A percentile compares a stretch with the other conserved stretches of the same genome.
Evolutionary conservation across 2,888 invertebrate genomes (phyloP).

Genomic region (Pammene aurita): DNA sequence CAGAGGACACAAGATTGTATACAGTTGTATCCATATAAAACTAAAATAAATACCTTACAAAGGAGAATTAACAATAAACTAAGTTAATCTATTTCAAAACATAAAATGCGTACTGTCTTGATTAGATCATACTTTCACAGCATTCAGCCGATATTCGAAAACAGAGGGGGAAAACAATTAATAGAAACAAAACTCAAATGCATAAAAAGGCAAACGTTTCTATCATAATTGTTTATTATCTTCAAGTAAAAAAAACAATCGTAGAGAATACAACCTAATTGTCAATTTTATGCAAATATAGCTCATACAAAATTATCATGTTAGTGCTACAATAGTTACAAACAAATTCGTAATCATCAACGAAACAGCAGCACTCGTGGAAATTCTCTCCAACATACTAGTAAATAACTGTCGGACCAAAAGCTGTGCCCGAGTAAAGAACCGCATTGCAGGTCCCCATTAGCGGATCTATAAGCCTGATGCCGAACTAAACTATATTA

Average conservation of each 20-base stretch:
- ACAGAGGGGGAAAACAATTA: conserved; percentile 53
- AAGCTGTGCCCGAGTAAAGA: conserved; percentile 1
- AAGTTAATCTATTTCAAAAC: conserved; percentile 68
- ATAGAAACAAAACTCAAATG: conserved; percentile 69
- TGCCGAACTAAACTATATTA: background rate
- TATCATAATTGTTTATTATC: conserved; percentile 68
- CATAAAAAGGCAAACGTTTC: conserved; percentile 75
- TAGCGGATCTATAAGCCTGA: background rate
- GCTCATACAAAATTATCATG: conserved; percentile 46
- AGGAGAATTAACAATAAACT: conserved; percentile 76
- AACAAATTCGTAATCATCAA: conserved; percentile 43
- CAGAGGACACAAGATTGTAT: conserved; percentile 61
- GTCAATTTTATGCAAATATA: conserved; percentile 47
- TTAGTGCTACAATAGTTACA: conserved; percentile 42
- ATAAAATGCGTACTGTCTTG: conserved; percentile 73
- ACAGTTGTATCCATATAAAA: conserved; percentile 80
- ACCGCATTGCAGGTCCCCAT: background rate
- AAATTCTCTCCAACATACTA: conserved; percentile 59
- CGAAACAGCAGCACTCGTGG: conserved; percentile 50
- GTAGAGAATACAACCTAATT: conserved; percentile 50
- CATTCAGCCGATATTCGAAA: conserved; percentile 48
- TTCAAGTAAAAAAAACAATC: conserved; percentile 56
- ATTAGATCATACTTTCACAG: conserved; percentile 46
- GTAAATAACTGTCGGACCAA: conserved; percentile 52
- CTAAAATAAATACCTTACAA: conserved; percentile 83